These are phyloP conservation scores for Pseudopipra pipra DNA, from an alignment of 2,113 vertebrate genomes.

Conservation along the genomic window DNA sequence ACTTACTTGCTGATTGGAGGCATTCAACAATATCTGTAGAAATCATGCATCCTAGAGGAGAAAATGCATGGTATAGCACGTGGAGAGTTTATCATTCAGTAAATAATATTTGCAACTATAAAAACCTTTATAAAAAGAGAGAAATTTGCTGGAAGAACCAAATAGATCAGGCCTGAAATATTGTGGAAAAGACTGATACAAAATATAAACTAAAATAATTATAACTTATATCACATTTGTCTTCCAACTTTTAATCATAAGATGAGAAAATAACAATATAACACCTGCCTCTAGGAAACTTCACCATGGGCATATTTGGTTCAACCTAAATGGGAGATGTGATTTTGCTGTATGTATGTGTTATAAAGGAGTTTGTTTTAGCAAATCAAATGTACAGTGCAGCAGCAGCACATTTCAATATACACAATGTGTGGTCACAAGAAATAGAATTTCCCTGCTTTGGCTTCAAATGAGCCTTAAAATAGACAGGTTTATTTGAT, in stretches of 20 bases:
- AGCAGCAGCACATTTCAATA: background rate
- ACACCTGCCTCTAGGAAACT: background rate
- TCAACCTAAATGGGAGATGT: background rate
- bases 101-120: background rate
- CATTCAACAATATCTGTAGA: background rate
- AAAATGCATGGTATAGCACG: background rate
- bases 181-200: background rate
- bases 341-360: background rate
- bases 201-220: background rate
- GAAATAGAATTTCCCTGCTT: background rate
- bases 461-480: background rate
- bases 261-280: background rate
- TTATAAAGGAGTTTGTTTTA: background rate
- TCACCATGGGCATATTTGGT: fast-evolving
- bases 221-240: background rate
- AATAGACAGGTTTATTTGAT: background rate
- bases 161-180: background rate
- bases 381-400: background rate
- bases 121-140: background rate
- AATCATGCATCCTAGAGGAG: background rate
- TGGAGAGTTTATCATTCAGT: background rate
- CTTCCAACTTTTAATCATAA: background rate
- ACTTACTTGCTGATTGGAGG: background rate
- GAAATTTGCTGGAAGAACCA: background rate
- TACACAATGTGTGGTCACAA: background rate